Evolutionary conservation across 2,797 vertebrate genomes (phyloP).

Genomic region (Taeniopygia guttata): DNA sequence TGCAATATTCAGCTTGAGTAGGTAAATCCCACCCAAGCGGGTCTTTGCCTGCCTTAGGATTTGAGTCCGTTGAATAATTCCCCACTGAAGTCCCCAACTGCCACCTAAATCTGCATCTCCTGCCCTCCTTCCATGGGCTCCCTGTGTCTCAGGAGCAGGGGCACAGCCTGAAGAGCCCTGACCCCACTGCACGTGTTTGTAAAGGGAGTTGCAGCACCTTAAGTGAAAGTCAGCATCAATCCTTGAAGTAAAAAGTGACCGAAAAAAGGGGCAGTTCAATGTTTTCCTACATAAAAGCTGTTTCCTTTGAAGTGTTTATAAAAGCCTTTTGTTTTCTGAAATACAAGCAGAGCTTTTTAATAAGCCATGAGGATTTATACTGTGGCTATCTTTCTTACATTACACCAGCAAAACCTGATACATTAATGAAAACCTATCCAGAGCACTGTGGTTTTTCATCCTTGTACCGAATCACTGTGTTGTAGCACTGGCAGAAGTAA

Average conservation of each 20-base stretch:
- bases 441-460: neutral
- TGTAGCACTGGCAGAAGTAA: neutral
- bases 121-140: neutral
- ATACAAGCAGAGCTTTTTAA: neutral
- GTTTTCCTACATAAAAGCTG: neutral
- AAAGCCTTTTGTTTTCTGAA: neutral
- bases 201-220: neutral
- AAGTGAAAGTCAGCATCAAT: neutral
- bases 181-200: neutral
- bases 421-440: neutral
- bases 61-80: neutral
- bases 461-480: too few relatives aligned
- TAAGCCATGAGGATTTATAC: neutral
- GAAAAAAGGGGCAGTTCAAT: accelerated
- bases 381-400: neutral
- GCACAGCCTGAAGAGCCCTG: neutral
- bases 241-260: neutral
- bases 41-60: neutral
- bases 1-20: slow-evolving; percentile 13
- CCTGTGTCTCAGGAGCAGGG: neutral
- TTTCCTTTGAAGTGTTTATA: neutral
- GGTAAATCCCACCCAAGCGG: neutral
- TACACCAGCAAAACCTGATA: neutral
- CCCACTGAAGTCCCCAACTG: neutral
- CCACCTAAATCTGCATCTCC: neutral